These are phyloP conservation scores for Apodemia zela DNA, from an alignment of 2,888 invertebrate genomes.

Conservation along the genomic window DNA sequence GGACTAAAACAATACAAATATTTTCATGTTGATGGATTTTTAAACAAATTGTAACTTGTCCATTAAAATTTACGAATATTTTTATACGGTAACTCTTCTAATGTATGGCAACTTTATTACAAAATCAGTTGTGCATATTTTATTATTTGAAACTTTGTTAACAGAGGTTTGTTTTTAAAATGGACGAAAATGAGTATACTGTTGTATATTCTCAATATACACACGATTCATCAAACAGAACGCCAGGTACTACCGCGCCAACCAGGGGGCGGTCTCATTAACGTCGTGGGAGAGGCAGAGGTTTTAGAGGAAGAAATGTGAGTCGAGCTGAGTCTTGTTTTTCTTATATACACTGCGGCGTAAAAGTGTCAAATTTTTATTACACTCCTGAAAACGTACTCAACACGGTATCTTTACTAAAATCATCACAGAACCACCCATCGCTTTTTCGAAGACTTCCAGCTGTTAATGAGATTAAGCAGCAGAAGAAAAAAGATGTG, in stretches of 20 bases:
- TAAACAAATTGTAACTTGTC: background rate
- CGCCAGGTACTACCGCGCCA: background rate
- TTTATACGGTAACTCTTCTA: background rate
- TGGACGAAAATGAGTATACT: too few species aligned
- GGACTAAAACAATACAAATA: background rate
- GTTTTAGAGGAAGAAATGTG: conserved; percentile 1
- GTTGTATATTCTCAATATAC: background rate
- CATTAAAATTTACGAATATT: background rate
- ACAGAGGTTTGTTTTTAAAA: too few species aligned
- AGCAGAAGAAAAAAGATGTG: background rate
- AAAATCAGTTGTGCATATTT: too few species aligned
- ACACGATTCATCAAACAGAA: background rate
- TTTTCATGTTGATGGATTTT: conserved; percentile 3
- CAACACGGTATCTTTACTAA: background rate
- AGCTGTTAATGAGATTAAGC: background rate
- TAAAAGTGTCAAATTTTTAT: conserved; percentile 2
- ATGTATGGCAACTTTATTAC: too few species aligned
- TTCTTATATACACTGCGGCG: conserved; percentile 2
- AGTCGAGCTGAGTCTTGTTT: background rate
- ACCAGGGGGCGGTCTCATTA: background rate
- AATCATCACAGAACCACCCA: too few species aligned
- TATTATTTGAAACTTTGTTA: too few species aligned
- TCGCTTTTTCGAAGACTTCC: too few species aligned
- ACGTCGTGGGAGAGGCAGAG: conserved; percentile 6
- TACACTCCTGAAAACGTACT: background rate